These are phyloP conservation scores for Apamea sordens DNA, from an alignment of 2,888 invertebrate species.

Conservation along the genomic window DNA sequence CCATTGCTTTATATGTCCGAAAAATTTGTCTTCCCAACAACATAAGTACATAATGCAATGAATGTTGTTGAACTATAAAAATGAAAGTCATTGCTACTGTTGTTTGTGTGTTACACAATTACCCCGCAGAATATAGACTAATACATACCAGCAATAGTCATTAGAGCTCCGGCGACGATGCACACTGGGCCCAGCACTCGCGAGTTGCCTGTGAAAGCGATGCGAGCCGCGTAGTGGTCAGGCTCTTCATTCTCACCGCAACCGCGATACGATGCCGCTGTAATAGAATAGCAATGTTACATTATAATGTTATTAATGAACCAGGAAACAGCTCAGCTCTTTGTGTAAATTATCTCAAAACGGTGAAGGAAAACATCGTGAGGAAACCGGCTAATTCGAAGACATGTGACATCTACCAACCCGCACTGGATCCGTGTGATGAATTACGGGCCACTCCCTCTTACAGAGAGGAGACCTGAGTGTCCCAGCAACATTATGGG, in stretches of 20 bases:
- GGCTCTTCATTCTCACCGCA: constrained; percentile 93
- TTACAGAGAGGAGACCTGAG: neutral
- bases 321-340: neutral
- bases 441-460: neutral
- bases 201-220: constrained; percentile 94
- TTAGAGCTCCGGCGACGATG: constrained; percentile 93
- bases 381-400: neutral
- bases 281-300: constrained; percentile 41
- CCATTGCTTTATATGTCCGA: no score
- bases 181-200: constrained; percentile 93
- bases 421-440: neutral
- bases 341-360: neutral
- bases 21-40: no score
- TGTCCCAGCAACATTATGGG: neutral
- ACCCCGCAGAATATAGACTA: neutral
- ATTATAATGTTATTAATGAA: constrained; percentile 1
- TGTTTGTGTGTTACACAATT: no score
- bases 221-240: constrained; percentile 93
- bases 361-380: neutral
- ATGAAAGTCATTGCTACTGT: no score
- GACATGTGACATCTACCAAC: neutral
- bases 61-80: no score
- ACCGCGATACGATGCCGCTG: constrained; percentile 94
- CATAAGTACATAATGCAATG: no score
- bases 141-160: constrained; percentile 90